These are phyloP conservation scores for Chymomyza fuscimana DNA, from an alignment of 2,888 invertebrate species.

Conservation along the genomic window DNA sequence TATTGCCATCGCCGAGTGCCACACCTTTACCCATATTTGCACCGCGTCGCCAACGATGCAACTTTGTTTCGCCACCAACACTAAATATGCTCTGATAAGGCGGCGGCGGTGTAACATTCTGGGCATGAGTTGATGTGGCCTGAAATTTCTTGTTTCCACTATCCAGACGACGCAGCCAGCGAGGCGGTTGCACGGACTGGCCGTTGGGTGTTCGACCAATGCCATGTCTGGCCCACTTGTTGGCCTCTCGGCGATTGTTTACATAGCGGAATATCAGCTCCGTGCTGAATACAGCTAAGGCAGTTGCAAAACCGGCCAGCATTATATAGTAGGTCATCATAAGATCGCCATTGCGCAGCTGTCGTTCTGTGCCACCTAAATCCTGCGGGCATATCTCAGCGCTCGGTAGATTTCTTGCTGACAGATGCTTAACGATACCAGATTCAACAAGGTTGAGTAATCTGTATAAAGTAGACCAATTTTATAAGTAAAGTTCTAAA, in stretches of 20 bases:
- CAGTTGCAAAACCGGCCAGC: conserved; percentile 84
- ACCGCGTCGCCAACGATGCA: conserved; percentile 51
- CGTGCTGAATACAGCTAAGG: conserved; percentile 83
- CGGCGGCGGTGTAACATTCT: conserved; percentile 82
- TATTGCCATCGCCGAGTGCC: conserved; percentile 41
- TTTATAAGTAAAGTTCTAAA: background rate
- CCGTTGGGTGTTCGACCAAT: conserved; percentile 74
- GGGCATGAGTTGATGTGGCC: conserved; percentile 43
- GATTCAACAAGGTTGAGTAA: conserved; percentile 86
- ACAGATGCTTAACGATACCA: conserved; percentile 86
- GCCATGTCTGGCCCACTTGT: conserved; percentile 67
- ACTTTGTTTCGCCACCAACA: conserved; percentile 28
- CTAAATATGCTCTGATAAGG: conserved; percentile 82
- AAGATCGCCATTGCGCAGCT: conserved; percentile 87
- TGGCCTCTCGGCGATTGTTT: conserved; percentile 63
- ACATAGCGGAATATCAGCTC: conserved; percentile 82
- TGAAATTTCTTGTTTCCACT: conserved; percentile 51
- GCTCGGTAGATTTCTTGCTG: conserved; percentile 84
- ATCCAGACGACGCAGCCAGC: conserved; percentile 58
- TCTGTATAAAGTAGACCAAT: conserved; percentile 78
- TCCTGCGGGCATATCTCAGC: conserved; percentile 90
- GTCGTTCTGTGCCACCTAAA: conserved; percentile 89
- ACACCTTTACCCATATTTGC: conserved; percentile 50
- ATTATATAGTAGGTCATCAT: conserved; percentile 90
- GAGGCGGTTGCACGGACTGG: conserved; percentile 53